Evolutionary conservation across 2,888 invertebrate genomes (phyloP).

Genomic region (Lycophotia porphyrea): DNA sequence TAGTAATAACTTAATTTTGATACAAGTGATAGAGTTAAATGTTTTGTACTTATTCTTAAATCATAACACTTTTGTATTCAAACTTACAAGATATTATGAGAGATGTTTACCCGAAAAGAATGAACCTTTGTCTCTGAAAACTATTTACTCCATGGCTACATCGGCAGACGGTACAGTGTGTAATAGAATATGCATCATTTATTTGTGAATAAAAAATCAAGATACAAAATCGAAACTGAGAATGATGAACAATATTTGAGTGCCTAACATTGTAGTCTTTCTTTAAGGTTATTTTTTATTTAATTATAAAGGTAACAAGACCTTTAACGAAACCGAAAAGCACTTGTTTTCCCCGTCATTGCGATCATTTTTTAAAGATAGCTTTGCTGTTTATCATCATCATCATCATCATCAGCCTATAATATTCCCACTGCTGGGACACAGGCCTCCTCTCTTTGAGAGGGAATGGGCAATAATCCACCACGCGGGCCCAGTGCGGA

Average conservation of each 20-base stretch:
- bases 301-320: too few relatives aligned
- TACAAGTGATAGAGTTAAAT: too few relatives aligned
- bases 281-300: neutral
- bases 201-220: conserved; percentile 14
- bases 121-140: neutral
- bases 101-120: neutral
- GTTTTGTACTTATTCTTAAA: neutral
- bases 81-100: neutral
- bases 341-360: too few relatives aligned
- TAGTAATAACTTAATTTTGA: too few relatives aligned
- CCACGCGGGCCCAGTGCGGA: too few relatives aligned
- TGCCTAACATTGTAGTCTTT: neutral
- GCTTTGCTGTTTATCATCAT: too few relatives aligned
- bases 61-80: neutral
- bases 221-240: neutral
- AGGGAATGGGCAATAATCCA: too few relatives aligned
- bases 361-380: too few relatives aligned
- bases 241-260: neutral
- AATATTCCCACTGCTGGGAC: too few relatives aligned
- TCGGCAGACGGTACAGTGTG: neutral
- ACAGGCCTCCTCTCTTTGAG: too few relatives aligned
- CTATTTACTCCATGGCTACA: conserved; percentile 7
- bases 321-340: too few relatives aligned
- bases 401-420: too few relatives aligned
- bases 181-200: conserved; percentile 36